Conservation (phyloP, 2,888 invertebrate species). For the Caenorhabditis plicata region DNA sequence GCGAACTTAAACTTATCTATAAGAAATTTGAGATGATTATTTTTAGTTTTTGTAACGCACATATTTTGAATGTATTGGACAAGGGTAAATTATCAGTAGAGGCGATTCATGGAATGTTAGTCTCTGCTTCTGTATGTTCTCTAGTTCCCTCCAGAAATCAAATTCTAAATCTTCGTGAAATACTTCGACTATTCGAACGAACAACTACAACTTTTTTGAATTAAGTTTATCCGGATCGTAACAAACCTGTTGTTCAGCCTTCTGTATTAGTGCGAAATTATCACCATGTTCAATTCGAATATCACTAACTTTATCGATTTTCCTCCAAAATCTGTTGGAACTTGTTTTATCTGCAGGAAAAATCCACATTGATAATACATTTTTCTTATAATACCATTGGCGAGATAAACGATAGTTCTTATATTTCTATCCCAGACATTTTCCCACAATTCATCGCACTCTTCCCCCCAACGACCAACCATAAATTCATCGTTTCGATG, state of each 20-base stretch:
- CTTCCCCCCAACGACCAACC: constrained; percentile 50
- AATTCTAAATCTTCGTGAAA: constrained; percentile 40
- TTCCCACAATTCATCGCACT: constrained; percentile 54
- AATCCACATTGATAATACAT: too few species aligned
- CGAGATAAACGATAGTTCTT: constrained; percentile 40
- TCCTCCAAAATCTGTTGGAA: constrained; percentile 30
- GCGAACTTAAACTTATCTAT: too few species aligned
- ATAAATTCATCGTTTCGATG: constrained; percentile 62
- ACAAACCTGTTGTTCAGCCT: constrained; percentile 37
- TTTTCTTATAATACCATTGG: constrained; percentile 5
- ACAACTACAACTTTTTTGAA: constrained; percentile 33
- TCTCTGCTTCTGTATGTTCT: constrained; percentile 54
- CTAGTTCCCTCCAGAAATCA: constrained; percentile 61
- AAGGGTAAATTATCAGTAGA: constrained; percentile 35
- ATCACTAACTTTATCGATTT: constrained; percentile 18
- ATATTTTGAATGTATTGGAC: too few species aligned
- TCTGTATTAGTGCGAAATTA: constrained; percentile 42
- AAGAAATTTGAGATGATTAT: too few species aligned
- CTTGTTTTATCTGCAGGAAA: too few species aligned
- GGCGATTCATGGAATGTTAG: constrained; percentile 41
- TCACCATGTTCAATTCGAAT: constrained; percentile 40
- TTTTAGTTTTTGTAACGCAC: too few species aligned
- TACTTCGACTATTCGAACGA: constrained; percentile 50
- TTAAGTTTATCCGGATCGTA: too few species aligned
- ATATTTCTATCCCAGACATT: constrained; percentile 55